phyloP scores from a whole-genome alignment of 2,797 vertebrate species.

The Peromyscus eremicus region DNA sequence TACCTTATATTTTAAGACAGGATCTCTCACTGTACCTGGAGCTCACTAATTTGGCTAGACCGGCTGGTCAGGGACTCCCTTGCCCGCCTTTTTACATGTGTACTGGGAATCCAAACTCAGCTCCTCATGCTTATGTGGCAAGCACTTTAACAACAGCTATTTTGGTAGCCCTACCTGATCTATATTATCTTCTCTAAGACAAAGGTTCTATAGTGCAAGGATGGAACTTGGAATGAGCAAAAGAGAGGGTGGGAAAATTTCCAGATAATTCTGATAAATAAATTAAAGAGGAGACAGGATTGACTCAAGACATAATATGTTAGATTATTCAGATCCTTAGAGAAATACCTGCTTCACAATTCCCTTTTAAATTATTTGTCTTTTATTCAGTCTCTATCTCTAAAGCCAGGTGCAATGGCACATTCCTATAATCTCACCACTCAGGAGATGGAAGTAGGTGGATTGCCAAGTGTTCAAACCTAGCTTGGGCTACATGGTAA shows the following conservation, averaged over 20 bases:
- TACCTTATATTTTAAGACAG: not conserved
- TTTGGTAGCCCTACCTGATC: not conserved
- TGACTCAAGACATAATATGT: not conserved
- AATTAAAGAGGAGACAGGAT: not conserved
- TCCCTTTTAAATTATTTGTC: not conserved
- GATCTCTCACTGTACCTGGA: not conserved
- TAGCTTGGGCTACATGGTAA: not conserved
- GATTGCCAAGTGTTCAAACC: not conserved
- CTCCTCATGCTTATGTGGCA: not conserved
- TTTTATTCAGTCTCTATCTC: not conserved
- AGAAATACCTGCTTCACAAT: not conserved
- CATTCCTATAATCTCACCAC: not conserved
- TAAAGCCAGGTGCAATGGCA: not conserved
- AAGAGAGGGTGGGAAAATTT: not conserved
- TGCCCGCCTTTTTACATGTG: not conserved
- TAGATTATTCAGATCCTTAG: not conserved
- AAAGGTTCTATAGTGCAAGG: not conserved
- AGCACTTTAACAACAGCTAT: not conserved
- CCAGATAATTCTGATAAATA: not conserved
- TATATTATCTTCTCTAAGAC: not conserved
- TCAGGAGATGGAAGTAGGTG: not conserved
- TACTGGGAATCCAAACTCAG: not conserved
- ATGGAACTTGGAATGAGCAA: not conserved
- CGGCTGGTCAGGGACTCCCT: not conserved
- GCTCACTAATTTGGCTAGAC: not conserved